Conservation (phyloP, 2,797 vertebrate genomes). For the Pachyuromys duprasi region DNA sequence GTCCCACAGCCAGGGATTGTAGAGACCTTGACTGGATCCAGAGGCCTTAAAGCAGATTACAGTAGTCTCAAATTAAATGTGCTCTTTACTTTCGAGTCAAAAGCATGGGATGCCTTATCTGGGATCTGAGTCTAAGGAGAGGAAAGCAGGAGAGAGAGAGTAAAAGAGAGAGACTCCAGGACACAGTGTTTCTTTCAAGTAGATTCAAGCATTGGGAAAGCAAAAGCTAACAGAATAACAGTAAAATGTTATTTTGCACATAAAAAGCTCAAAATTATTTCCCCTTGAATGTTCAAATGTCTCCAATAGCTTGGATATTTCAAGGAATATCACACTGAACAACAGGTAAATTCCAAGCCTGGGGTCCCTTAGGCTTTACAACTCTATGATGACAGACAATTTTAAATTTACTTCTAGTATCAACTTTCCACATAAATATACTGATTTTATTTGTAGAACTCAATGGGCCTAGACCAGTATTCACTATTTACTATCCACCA, state of each 20-base stretch:
- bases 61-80: not conserved
- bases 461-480: not conserved
- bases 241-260: not conserved
- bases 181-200: not conserved
- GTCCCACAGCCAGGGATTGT: not conserved
- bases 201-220: not conserved
- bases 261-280: not conserved
- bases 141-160: not conserved
- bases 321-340: not conserved
- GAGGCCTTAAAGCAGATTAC: not conserved
- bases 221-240: not conserved
- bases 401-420: not conserved
- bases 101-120: not conserved
- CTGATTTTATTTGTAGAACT: slow-evolving; percentile 10
- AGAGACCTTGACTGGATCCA: not conserved
- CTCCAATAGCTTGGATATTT: not conserved
- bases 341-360: not conserved
- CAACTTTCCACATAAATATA: not conserved
- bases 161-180: not conserved
- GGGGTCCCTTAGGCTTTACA: not conserved
- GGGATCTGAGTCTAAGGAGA: not conserved
- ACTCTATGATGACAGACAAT: not conserved
- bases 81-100: not conserved
- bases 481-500: not conserved
- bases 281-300: not conserved